Evolutionary conservation across 2,888 invertebrate genomes (phyloP), one percentile per base, ranked within the genome.

Genomic region (Pyralis farinalis): DNA sequence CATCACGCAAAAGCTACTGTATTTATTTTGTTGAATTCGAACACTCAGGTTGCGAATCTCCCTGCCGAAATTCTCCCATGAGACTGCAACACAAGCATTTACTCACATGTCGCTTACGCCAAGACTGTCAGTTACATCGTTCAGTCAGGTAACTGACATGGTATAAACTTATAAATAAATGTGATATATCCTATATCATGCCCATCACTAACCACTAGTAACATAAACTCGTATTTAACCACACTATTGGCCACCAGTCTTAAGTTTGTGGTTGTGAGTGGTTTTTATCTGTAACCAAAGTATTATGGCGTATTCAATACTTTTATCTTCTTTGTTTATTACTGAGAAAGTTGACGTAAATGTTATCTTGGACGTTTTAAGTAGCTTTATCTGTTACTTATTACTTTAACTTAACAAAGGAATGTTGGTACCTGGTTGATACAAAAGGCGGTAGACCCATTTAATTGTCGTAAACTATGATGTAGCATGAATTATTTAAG

Each of bases 231-330:
- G 25, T 25, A 5, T 3, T 25, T 5, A 25, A 25, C 25, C 3
- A 7, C 25, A 25, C n/a, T 16, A 12, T 36, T 8, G 12, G 30
- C 30, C 37, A 20, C 11, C 3, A 21, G 35, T 27, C 12, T 35
- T 30, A 31, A 33, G 38, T 22, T 21, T 30, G 36, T 43, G 35
- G 34, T 28, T 34, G 40, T 34, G 40, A 43, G 42, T 43, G 46
- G 40, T 40, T 37, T 45, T 44, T 42, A 45, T 45, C 40, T 33
- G n/a, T 9, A 7, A 10, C 10, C 37, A 28, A 40, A 39, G 39
- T 42, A 9, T 45, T 38, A 42, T 34, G 22, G 34, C 12, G 33
- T 16, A 39, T 33, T 34, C 33, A 33, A 39, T 39, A 39, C 12
- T 12, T 39, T 39, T 37, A 37, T 37, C 37, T 30, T 37, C 37